Evolutionary conservation across 2,888 invertebrate species (phyloP), one percentile per base, ranked within the genome.

Genomic region (Pseudeuparius sepicola): DNA sequence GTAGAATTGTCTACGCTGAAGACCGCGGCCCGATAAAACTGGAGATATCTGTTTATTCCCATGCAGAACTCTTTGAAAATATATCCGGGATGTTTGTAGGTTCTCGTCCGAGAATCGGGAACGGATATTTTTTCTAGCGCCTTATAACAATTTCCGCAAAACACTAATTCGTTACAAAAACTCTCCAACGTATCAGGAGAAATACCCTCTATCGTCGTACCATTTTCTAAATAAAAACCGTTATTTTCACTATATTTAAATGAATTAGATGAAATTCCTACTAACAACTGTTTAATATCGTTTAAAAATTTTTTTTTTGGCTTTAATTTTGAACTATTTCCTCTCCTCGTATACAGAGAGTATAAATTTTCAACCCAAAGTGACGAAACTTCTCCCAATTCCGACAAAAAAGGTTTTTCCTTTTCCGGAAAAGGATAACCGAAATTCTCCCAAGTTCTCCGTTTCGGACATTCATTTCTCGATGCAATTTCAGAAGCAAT

Each of bases 11-110:
- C 46, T 24, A 59, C 46, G 7, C 51, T 52, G 7, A 60, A 47
- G n/a, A 54, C 47, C 3, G 58, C 58, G 10, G 71, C 56, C 3
- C 75, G 69, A 51, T 75, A 77, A 20, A 71, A 68, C 13, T 71
- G 53, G 12, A 80, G 56, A 47, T 75, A 78, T 10, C 66, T 64
- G 35, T 68, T 63, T 12, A 79, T 62, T 11, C 72, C 71, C 44
- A 73, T 70, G 44, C 77, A 72, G 26, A 77, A 63, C 4, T 76
- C 73, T 78, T 78, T 34, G 35, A 50, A 61, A 34, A 62, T 55
- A 43, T 54, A 60, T 35, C 61, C 61, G 4, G 51, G 45, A 39
- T 52, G 46, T 39, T 51, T 49, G 28, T 54, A 51, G 36, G 52
- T 53, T 14, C 53, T 49, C 9, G 50, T 53, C 25, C 48, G 41